Base-by-base conservation (phyloP, 2,113 vertebrate species). In the Arothron firmamentum region DNA sequence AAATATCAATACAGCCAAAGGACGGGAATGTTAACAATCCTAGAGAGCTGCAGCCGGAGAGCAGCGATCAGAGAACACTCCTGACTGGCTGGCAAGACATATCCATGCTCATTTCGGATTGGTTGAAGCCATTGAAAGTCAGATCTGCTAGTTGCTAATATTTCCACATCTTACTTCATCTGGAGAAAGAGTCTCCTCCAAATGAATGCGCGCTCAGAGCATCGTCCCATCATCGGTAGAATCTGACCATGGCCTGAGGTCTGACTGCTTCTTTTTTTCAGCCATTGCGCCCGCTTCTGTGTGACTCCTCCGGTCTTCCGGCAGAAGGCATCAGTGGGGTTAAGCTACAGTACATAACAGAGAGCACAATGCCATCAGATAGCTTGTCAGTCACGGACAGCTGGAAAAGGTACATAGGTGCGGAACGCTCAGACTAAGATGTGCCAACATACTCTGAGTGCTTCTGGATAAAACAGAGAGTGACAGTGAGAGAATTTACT, bases 1-100 rank as follows among this genome's bases (percentile, higher is more conserved):
- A 92, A 93, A 94, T 94, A 94, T 93, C 93, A 92, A 93, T 93
- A 85, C 87, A 88, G 63, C 90, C 91, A 93, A 93, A 93, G 90
- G 91, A 93, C 91, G 91, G 90, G 82, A 85, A 89, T 85, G 86
- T 56, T 93, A 90, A 92, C 92, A 90, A 91, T 89, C 88, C 90
- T 82, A 90, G 59, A 63, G 70, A 65, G 18, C 9, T n/a, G n/a
- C 17, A 49, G 8, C 15, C 13, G 45, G 45, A 47, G 10, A 11
- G 34, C 9, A 38, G 8, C 11, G 34, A 38, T 38, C 34, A 38
- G 34, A 38, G 9, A 38, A 2, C 34, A 38, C 34, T 38, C 10
- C 34, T 38, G 34, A 38, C 34, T 38, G 34, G 3, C 34, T 2
- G 34, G 34, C 1, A 1, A 12, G 9, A 38, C 34, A 10, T 38